A percentile compares a stretch with the other conserved stretches of the same genome.
phyloP scores from a whole-genome alignment of 2,797 vertebrate species.

The Labeo calbasu region DNA sequence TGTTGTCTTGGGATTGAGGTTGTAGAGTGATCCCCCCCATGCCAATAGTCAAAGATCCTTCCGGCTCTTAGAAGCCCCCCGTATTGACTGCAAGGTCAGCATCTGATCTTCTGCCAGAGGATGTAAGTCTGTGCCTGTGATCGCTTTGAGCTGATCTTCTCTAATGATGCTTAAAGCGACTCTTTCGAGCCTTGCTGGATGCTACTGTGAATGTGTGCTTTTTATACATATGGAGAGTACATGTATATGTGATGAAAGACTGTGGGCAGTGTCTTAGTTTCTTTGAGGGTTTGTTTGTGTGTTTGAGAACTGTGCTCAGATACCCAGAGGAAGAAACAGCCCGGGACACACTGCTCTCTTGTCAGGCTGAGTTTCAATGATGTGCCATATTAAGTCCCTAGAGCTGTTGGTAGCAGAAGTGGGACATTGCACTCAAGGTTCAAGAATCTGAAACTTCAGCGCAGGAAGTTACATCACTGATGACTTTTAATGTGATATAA shows the following conservation, averaged over 20 bases:
- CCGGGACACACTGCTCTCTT: slow-evolving; percentile 67
- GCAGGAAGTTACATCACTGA: slow-evolving; percentile 24
- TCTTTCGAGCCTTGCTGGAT: neutral
- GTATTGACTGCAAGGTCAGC: slow-evolving; percentile 38
- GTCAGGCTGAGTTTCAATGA: slow-evolving; percentile 70
- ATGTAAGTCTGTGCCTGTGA: neutral
- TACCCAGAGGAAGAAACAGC: slow-evolving; percentile 65
- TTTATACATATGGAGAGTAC: slow-evolving; percentile 25
- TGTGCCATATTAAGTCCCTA: slow-evolving; percentile 54
- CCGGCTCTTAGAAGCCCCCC: slow-evolving; percentile 10
- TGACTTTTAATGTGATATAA: slow-evolving; percentile 4
- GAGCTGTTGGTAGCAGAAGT: slow-evolving; percentile 49
- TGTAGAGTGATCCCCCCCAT: neutral
- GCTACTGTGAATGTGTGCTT: slow-evolving; percentile 25
- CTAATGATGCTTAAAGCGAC: slow-evolving; percentile 31
- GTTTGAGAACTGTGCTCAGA: slow-evolving; percentile 46
- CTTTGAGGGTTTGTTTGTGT: slow-evolving; percentile 43
- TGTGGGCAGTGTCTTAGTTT: slow-evolving; percentile 21
- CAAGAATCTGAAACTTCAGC: slow-evolving; percentile 47
- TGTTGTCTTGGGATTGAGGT: slow-evolving; percentile 30
- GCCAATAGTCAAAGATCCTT: slow-evolving; percentile 36
- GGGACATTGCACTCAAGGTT: slow-evolving; percentile 56
- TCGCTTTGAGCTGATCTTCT: slow-evolving; percentile 36
- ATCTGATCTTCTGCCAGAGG: slow-evolving; percentile 33
- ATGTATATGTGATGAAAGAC: slow-evolving; percentile 24